A percentile compares a stretch with the other conserved stretches of the same genome.
Evolutionary conservation across 2,113 vertebrate species (phyloP).

Genomic region (Amphilophus citrinellus): DNA sequence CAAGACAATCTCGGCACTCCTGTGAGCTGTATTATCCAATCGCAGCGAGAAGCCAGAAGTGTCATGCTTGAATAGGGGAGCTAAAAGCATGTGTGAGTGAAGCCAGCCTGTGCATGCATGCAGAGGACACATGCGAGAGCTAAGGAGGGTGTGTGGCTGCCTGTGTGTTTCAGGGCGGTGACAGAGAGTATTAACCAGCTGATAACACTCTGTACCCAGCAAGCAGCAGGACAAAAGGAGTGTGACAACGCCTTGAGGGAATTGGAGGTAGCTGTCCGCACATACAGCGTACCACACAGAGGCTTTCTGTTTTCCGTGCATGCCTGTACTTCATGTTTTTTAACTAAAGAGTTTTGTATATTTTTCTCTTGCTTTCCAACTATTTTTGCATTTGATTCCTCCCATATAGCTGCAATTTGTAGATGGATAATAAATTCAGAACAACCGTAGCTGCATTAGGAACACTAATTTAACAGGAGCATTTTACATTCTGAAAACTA

Average conservation of each 20-base stretch:
- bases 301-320: slow-evolving; percentile 16
- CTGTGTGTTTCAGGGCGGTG: slow-evolving; percentile 89
- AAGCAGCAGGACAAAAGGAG: slow-evolving; percentile 98
- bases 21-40: slow-evolving; percentile 46
- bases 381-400: background rate
- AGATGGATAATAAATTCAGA: background rate
- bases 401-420: background rate
- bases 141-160: slow-evolving; percentile 48
- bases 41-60: slow-evolving; percentile 33
- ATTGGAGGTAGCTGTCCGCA: slow-evolving; percentile 87
- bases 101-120: slow-evolving; percentile 31
- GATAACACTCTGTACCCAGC: slow-evolving; percentile 97
- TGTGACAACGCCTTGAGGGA: slow-evolving; percentile 98
- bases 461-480: background rate
- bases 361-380: background rate
- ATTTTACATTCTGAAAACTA: slow-evolving; percentile 18
- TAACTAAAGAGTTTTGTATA: background rate
- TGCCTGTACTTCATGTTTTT: background rate
- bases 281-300: slow-evolving; percentile 28
- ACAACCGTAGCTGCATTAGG: background rate
- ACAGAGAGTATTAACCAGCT: slow-evolving; percentile 99
- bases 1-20: slow-evolving; percentile 57
- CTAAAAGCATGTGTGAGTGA: slow-evolving; percentile 50
- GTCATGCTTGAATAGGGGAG: slow-evolving; percentile 35
- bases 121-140: slow-evolving; percentile 42